These are phyloP conservation scores for Dendrocincla fuliginosa DNA, from an alignment of 2,797 vertebrate genomes.

Conservation along the genomic window DNA sequence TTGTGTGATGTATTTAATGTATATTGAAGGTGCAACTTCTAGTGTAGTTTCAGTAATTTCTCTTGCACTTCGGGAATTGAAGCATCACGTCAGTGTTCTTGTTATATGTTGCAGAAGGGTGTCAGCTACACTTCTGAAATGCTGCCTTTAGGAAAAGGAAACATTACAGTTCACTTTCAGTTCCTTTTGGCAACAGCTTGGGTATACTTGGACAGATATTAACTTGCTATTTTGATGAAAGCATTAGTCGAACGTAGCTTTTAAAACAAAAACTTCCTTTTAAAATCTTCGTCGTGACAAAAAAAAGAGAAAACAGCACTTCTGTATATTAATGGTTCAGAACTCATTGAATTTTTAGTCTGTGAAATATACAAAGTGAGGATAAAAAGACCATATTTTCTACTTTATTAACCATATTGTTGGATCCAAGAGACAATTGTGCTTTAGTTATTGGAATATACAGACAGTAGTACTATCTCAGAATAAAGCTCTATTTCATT, in stretches of 20 bases:
- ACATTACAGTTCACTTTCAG: background rate
- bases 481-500: background rate
- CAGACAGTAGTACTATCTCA: background rate
- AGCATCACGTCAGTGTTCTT: rapidly evolving
- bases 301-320: background rate
- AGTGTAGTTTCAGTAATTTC: background rate
- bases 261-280: background rate
- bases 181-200: background rate
- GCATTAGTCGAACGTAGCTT: background rate
- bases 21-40: background rate
- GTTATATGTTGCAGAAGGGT: rapidly evolving
- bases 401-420: background rate
- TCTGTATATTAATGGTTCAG: background rate
- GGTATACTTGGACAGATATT: background rate
- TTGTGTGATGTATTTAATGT: background rate
- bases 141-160: background rate
- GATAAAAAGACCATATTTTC: background rate
- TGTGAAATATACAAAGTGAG: background rate
- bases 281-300: background rate
- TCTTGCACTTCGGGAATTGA: background rate
- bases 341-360: background rate
- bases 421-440: background rate
- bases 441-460: background rate
- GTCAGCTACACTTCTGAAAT: background rate
- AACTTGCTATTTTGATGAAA: background rate